Evolutionary conservation across 2,113 vertebrate genomes (phyloP).

Genomic region (Pseudonaja textilis): DNA sequence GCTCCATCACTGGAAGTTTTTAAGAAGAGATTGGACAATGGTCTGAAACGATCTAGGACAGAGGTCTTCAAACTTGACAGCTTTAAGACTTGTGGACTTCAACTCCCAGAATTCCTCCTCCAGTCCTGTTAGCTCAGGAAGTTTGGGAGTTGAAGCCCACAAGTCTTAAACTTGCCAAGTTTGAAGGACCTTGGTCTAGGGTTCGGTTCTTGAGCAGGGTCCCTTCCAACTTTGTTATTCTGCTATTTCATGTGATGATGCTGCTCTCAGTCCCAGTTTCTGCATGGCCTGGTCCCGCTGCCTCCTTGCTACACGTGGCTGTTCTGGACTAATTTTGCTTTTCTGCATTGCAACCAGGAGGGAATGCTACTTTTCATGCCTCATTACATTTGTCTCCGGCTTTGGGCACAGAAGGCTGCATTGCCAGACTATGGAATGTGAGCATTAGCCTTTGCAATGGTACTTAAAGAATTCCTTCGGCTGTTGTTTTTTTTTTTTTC

Average conservation of each 20-base stretch:
- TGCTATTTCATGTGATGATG: background rate
- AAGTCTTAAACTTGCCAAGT: no score
- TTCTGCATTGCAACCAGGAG: background rate
- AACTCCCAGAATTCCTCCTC: no score
- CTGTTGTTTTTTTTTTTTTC: background rate
- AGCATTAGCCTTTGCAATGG: conserved; percentile 25
- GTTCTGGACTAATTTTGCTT: conserved; percentile 31
- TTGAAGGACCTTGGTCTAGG: no score
- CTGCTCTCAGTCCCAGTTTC: conserved; percentile 38
- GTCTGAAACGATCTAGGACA: background rate
- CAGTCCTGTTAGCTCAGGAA: no score
- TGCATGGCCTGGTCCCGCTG: conserved; percentile 7
- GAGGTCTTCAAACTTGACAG: no score
- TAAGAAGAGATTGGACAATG: background rate
- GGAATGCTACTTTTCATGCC: conserved; percentile 47
- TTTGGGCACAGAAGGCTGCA: conserved; percentile 11
- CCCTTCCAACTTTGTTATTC: background rate
- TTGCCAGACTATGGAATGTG: conserved; percentile 57
- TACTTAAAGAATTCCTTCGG: conserved; percentile 41
- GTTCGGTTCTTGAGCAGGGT: background rate
- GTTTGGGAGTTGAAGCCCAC: no score
- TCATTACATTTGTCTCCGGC: conserved; percentile 51
- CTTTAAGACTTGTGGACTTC: no score
- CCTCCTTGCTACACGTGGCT: conserved; percentile 43
- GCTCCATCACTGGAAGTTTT: background rate